These are phyloP conservation scores for Arrhopalites spinosus DNA, from an alignment of 2,888 invertebrate species.

Conservation along the genomic window DNA sequence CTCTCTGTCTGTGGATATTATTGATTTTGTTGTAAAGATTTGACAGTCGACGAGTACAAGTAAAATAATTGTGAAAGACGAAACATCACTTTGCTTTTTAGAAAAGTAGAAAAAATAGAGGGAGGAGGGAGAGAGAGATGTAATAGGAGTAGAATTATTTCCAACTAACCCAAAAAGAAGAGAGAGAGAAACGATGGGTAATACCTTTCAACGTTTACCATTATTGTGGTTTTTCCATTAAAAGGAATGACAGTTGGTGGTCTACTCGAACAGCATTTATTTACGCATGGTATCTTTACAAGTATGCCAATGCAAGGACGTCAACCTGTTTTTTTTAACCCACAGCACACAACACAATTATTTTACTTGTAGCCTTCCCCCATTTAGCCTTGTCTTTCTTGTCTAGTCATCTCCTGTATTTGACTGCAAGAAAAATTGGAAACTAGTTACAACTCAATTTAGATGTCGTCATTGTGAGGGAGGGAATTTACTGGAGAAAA, in stretches of 20 bases:
- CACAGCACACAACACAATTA: neutral
- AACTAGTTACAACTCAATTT: too few relatives aligned
- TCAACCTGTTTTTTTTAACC: neutral
- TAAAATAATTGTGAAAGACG: too few relatives aligned
- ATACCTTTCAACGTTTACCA: conserved; percentile 15
- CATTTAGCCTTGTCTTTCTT: neutral
- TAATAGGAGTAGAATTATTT: too few relatives aligned
- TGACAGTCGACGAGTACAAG: neutral
- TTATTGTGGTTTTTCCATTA: conserved; percentile 12
- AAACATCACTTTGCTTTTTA: too few relatives aligned
- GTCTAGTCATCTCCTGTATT: neutral
- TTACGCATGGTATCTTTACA: neutral
- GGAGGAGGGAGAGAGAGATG: neutral
- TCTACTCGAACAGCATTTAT: neutral
- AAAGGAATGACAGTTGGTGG: conserved; percentile 19
- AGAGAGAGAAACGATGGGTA: neutral
- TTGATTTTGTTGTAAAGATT: neutral
- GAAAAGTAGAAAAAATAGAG: neutral
- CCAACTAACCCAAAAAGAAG: too few relatives aligned
- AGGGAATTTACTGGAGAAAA: too few relatives aligned
- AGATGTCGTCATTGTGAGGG: too few relatives aligned
- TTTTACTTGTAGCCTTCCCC: neutral
- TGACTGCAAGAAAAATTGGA: too few relatives aligned
- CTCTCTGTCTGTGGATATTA: too few relatives aligned
- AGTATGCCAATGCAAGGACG: neutral